Percentiles rank a stretch among this genome's conserved stretches.
Evolutionary conservation across 2,113 vertebrate species (phyloP).

Genomic region (Choloepus hoffmanni): DNA sequence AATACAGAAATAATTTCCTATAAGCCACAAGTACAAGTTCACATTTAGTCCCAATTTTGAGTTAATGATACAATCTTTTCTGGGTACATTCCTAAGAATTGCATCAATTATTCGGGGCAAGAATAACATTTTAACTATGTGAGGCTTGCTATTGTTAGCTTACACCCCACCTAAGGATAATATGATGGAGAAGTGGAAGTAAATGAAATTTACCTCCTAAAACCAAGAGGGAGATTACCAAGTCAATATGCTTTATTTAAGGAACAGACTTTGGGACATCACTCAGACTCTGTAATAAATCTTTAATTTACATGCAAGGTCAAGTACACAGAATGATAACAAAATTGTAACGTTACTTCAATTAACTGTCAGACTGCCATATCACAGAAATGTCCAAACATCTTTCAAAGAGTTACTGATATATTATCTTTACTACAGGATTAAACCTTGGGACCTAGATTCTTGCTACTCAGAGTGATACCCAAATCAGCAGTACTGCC

Average conservation of each 20-base stretch:
- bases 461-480: neutral
- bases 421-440: neutral
- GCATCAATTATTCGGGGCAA: neutral
- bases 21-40: neutral
- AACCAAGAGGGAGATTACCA: neutral
- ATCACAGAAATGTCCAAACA: neutral
- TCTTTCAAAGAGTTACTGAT: neutral
- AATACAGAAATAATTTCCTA: slow-evolving; percentile 16
- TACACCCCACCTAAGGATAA: neutral
- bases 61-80: neutral
- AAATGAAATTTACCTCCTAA: slow-evolving; percentile 13
- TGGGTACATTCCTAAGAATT: neutral
- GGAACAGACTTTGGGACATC: neutral
- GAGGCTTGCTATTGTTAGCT: neutral
- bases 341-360: neutral
- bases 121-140: slow-evolving; percentile 20
- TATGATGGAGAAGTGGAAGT: neutral
- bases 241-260: neutral
- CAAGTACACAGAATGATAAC: slow-evolving; percentile 7
- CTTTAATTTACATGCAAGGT: neutral
- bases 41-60: neutral
- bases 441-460: neutral
- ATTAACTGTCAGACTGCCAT: neutral
- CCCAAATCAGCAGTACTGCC: neutral
- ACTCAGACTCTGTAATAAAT: neutral